Evolutionary conservation across 1,140 invertebrate genomes (phyloP), one percentile per base, ranked within the genome.

Genomic region (Cotesia glomerata): DNA sequence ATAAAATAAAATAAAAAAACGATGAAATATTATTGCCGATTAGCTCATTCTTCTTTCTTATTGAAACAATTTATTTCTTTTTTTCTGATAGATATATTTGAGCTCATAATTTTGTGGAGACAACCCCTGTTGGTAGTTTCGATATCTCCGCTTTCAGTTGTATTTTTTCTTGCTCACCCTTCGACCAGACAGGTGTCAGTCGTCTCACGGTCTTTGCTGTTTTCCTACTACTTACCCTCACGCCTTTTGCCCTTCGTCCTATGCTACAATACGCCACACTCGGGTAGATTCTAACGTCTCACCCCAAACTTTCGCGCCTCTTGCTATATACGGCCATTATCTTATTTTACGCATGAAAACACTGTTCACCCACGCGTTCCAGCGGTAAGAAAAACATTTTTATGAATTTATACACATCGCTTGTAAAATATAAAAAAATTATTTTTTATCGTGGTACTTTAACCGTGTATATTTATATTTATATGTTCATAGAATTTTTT

Each of bases 301-400:
- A 34, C 35, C 52, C 54, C 39, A 52, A 67, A 76, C 75, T 78
- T 78, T 78, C 81, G 75, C 80, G 78, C 80, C 82, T 78, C 67
- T 72, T 81, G 78, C 77, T 74, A 18, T 54, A 18, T 64, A 77
- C 74, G 77, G 80, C 84, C 84, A 86, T 87, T 87, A 87, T 86
- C 85, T 87, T 83, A 84, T 87, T 87, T 87, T 85, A 84, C 86
- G 85, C 84, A 72, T 83, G 84, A 80, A 82, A 85, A 84, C 82
- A 82, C 83, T 80, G 79, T 81, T 77, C 72, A 59, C 78, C 78
- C 74, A 73, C 71, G 59, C 70, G 34, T 18, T 58, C 56, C 16
- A 26, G 26, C 16, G 16, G 18, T 58, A 26, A 58, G 56, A 62
- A 69, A 71, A 36, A 58, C 39, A 39, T 18, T 16, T 58, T 11